Evolutionary conservation across 2,113 vertebrate species (phyloP), one percentile per base, ranked within the genome.

Genomic region (Epinephelus fuscoguttatus): DNA sequence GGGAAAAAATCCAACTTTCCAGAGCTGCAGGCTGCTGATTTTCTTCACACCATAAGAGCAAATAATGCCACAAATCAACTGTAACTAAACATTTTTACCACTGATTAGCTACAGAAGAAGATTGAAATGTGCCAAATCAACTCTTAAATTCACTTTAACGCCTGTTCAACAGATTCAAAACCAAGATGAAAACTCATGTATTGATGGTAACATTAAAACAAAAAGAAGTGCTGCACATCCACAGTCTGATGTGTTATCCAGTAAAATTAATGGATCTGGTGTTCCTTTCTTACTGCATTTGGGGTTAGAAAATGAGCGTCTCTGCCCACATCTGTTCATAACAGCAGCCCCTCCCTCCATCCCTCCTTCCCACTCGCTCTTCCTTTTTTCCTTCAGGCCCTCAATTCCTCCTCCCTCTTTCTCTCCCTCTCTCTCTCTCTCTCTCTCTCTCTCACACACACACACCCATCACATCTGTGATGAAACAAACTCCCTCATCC

Each of bases 281-380:
- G 68, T 70, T 84, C 80, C 75, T 79, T 30, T 61, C 47, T 62
- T 9, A 15, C 56, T 53, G 72, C 85, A 83, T 42, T 85, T 75
- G 81, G 33, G 40, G 74, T 17, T 70, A 83, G 78, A 88, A 91
- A 92, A 87, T 81, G 63, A 17, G 33, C 62, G 47, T 3, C 72
- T 88, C 88, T 87, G 83, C 82, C 91, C 91, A 91, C 92, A 70
- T 84, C 70, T 53, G 95, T 87, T 92, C 78, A 71, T 66, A 42
- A 56, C 68, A 84, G 78, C 82, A 90, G 85, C 86, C 91, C 77
- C 82, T 85, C 86, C 85, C 85, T 85, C 68, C 49, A 60, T 69
- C 78, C 47, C 73, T 75, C 82, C 72, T 0, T 82, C 78, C 64
- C 67, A 72, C 85, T 84, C 92, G 59, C 61, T 60, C 67, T 87